Evolutionary conservation across 30 jellyfish, hydroid and myxozoan species (phyloP).

Genomic region (Aurelia coerulea): DNA sequence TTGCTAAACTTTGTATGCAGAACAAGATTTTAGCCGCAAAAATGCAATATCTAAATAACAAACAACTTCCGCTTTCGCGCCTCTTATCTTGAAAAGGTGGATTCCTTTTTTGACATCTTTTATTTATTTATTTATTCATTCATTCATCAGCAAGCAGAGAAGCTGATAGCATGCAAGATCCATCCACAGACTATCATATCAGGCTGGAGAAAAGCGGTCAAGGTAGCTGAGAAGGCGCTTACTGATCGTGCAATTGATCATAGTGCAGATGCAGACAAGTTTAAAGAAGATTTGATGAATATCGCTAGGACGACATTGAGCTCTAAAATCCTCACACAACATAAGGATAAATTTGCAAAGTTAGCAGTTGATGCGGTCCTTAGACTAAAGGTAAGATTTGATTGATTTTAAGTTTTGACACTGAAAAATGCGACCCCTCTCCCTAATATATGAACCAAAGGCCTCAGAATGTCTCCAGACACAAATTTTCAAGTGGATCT

Average conservation of each 20-base stretch:
- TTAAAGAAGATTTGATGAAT: slow-evolving; percentile 88
- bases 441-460: too few species aligned
- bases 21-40: too few species aligned
- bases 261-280: slow-evolving; percentile 71
- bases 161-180: slow-evolving; percentile 81
- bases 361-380: slow-evolving; percentile 93
- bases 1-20: too few species aligned
- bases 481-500: too few species aligned
- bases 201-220: slow-evolving; percentile 91
- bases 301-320: slow-evolving; percentile 92
- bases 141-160: slow-evolving; percentile 81
- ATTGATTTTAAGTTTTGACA: too few species aligned
- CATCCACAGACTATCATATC: slow-evolving; percentile 95
- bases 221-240: slow-evolving; percentile 87
- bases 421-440: too few species aligned
- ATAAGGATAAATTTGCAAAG: slow-evolving; percentile 86
- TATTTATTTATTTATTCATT: too few species aligned
- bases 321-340: slow-evolving; percentile 88
- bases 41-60: too few species aligned
- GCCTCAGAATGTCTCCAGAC: too few species aligned
- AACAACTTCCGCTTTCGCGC: too few species aligned
- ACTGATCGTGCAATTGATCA: slow-evolving; percentile 79
- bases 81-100: too few species aligned
- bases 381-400: slow-evolving; percentile 60
- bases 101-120: too few species aligned